Percentiles rank a stretch among this genome's conserved stretches.
phyloP scores from a whole-genome alignment of 2,797 vertebrate species.

The Gallirallus australis region DNA sequence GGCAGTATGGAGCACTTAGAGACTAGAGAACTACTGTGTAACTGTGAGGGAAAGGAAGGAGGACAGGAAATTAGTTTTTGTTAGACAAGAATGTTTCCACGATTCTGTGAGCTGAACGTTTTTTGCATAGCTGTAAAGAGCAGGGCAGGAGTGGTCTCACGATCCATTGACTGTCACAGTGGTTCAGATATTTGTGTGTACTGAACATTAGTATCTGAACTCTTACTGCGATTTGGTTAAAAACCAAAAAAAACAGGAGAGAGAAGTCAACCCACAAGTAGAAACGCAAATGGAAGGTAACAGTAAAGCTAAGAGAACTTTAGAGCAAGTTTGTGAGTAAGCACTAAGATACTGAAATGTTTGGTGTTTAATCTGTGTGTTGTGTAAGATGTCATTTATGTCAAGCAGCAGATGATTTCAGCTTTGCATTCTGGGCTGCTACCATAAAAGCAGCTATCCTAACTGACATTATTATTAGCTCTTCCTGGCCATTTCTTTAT shows the following conservation, averaged over 20 bases:
- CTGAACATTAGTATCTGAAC: background rate
- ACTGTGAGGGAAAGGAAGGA: background rate
- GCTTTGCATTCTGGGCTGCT: background rate
- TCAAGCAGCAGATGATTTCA: background rate
- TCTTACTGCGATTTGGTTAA: background rate
- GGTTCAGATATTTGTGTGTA: background rate
- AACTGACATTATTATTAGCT: background rate
- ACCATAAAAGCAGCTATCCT: background rate
- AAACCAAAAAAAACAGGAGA: background rate
- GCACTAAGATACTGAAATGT: background rate
- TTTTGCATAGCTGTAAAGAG: background rate
- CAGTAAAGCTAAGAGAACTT: background rate
- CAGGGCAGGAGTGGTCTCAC: background rate
- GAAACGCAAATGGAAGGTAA: background rate
- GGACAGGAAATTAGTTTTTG: background rate
- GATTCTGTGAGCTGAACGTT: background rate
- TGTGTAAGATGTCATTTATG: background rate
- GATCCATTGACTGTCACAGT: background rate
- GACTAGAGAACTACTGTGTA: background rate
- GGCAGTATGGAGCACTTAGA: background rate
- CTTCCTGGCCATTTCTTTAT: background rate
- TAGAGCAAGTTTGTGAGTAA: background rate
- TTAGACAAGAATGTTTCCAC: background rate
- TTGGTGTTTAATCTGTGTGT: background rate
- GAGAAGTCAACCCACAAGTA: background rate